Evolutionary conservation across 1,140 invertebrate genomes (phyloP), one percentile per base, ranked within the genome.

Genomic region (Drosophila mauritiana): DNA sequence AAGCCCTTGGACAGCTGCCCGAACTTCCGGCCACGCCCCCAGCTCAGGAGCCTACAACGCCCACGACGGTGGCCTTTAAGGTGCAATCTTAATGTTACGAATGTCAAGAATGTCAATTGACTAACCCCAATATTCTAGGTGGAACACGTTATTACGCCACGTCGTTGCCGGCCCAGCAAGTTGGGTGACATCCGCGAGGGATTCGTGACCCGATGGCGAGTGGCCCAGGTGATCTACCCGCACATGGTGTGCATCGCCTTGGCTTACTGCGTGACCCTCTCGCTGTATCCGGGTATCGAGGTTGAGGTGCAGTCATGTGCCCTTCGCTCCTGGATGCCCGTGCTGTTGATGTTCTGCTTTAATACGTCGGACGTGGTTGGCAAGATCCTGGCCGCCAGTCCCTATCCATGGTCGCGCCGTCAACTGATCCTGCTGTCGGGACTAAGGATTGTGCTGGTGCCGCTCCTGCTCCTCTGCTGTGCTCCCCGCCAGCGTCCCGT

Each of bases 321-420:
- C 20, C 95, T 97, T 25, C 95, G 95, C 7, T 95, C 95, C 2
- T 98, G 97, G 97, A 97, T 98, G 97, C 97, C 97, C 0, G 97
- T 98, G 2, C 93, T 98, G 13, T 93, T 98, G 31, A 98, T 98
- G 97, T 95, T 97, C 8, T 93, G 95, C 1, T 98, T 98, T 81
- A 98, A 98, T 85, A 93, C 95, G 1, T 95, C 96, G 46, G 97
- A 98, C 93, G 94, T 98, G 7, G 93, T 97, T 62, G 97, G 97
- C 77, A 97, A 97, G 93, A 95, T 97, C 63, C 92, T 97, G n/a
- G 96, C 96, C 12, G 95, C 96, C 5, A 94, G 96, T 78, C 95
- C 95, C 0, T 96, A 96, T 80, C 95, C 97, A 36, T 97, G 97
- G 96, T 96, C 96, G 27, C 94, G 95, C 8, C 94, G 94, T 17